A percentile compares a stretch with the other conserved stretches of the same genome.
phyloP scores from a whole-genome alignment of 2,113 vertebrate species.

The Phocoena phocoena region DNA sequence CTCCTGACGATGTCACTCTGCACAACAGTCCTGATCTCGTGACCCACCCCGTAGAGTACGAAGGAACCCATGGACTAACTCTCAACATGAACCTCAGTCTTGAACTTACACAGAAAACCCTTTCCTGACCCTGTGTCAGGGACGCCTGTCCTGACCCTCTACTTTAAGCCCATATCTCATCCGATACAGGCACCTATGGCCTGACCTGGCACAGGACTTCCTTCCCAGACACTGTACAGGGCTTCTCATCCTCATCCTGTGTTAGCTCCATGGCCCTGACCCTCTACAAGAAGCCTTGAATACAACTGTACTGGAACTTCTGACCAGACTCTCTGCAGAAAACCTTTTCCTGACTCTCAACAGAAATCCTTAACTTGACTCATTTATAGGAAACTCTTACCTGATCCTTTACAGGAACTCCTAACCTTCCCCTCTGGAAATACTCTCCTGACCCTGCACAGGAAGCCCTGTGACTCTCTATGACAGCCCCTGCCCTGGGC shows the following conservation, averaged over 20 bases:
- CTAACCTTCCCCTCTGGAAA: slow-evolving; percentile 16
- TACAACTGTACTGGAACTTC: background rate
- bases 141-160: background rate
- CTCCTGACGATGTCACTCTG: background rate
- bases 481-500: background rate
- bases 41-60: background rate
- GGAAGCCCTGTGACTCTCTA: slow-evolving; percentile 28
- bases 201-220: background rate
- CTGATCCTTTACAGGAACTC: background rate
- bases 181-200: background rate
- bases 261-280: background rate
- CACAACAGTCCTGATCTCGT: background rate
- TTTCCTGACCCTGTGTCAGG: background rate
- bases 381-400: background rate
- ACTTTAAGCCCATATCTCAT: background rate
- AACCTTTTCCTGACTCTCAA: background rate
- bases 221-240: background rate
- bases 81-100: background rate
- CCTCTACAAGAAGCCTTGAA: background rate
- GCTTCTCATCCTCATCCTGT: background rate
- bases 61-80: background rate
- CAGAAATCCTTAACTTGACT: slow-evolving; percentile 8
- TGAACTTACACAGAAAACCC: slow-evolving; percentile 1
- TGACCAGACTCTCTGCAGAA: background rate
- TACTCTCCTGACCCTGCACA: background rate